Evolutionary conservation across 1,140 invertebrate genomes (phyloP).

Genomic region (Pseudoatta argentina): DNA sequence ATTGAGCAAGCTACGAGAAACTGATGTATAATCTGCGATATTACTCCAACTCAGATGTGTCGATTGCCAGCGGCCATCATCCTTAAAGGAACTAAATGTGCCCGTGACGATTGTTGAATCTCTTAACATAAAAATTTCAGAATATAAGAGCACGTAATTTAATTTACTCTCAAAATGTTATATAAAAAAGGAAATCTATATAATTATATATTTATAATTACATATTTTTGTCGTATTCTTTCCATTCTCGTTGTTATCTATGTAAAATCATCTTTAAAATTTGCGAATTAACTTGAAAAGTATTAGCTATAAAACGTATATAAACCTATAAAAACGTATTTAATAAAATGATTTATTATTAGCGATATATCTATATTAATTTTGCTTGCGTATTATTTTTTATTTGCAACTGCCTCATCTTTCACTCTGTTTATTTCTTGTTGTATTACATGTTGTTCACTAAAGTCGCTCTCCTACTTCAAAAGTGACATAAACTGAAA

Average conservation of each 20-base stretch:
- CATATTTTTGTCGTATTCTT: not conserved
- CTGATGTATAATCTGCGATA: conserved; percentile 71
- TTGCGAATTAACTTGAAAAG: not conserved
- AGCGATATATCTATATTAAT: not conserved
- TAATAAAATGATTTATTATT: conserved; percentile 6
- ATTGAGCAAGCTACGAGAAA: conserved; percentile 70
- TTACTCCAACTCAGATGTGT: conserved; percentile 68
- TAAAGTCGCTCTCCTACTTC: not conserved
- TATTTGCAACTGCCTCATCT: not conserved
- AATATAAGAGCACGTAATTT: not conserved
- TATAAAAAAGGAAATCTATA: not conserved
- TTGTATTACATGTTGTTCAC: not conserved
- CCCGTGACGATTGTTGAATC: conserved; percentile 1
- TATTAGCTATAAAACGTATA: not conserved
- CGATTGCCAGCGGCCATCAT: conserved; percentile 16
- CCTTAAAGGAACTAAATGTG: conserved; percentile 11
- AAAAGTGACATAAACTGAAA: no score
- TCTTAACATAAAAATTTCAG: conserved; percentile 33
- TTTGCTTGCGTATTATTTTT: not conserved
- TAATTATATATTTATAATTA: no score
- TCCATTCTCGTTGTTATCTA: not conserved
- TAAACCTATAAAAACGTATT: not conserved
- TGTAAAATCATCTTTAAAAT: not conserved
- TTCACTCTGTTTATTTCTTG: not conserved
- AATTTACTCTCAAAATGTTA: conserved; percentile 4